Evolutionary conservation across 2,888 invertebrate species (phyloP), one percentile per base, ranked within the genome.

Genomic region (Lymantria dispar): DNA sequence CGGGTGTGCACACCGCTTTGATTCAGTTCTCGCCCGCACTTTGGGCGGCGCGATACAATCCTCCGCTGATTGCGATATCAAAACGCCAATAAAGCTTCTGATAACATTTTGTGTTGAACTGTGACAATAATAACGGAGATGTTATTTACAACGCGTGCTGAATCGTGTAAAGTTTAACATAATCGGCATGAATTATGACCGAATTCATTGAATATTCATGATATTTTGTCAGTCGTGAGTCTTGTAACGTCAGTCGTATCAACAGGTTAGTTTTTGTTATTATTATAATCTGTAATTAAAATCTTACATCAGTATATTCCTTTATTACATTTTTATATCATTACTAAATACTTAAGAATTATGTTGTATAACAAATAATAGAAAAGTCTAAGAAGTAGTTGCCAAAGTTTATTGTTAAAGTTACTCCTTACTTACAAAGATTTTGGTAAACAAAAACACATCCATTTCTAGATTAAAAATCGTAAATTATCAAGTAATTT

Each of bases 201-300:
- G 54, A 59, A 68, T 68, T 71, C 68, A 68, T 77, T 74, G 74
- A 76, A 74, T 74, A 76, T 78, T 78, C 73, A 76, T 77, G 77
- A 79, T 74, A 76, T 61, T 64, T 66, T 64, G 64, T 67, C 65
- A 54, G 66, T 69, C 67, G 59, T 68, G 65, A 62, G 62, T 67
- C 70, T 73, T 71, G 70, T 72, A 74, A 56, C 71, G 66, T 58
- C 67, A 58, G 62, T 61, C 57, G 66, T 69, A 76, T 80, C 81
- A 84, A 84, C 86, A 87, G 87, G 87, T 87, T 71, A 76, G 86
- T 74, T 70, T 70, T 68, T 60, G 58, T 66, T 71, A 60, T 70
- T 33, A 33, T 33, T 33, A 33, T 7, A 33, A 2, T 10, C 22
- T 22, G 5, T 22, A 22, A 3, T n/a, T n/a, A n/a, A n/a, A n/a